These are phyloP conservation scores for Apodemia zela DNA, from an alignment of 2,888 invertebrate species.

Conservation along the genomic window DNA sequence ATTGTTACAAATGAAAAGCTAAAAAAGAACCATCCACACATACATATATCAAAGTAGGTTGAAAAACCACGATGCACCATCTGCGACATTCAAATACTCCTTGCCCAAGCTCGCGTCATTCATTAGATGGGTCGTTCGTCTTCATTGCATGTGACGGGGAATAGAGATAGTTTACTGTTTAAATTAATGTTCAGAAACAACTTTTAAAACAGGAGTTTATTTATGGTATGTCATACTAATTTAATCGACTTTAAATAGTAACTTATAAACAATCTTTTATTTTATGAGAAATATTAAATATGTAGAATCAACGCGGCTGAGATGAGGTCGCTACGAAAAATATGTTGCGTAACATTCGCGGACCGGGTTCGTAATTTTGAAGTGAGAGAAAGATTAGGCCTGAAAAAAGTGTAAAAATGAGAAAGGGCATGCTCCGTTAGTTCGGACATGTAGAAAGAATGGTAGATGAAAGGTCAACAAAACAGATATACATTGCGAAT, in stretches of 20 bases:
- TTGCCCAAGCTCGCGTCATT: constrained; percentile 49
- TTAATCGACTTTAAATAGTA: background rate
- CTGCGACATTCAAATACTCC: constrained; percentile 36
- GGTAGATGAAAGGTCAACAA: too few relatives aligned
- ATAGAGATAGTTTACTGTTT: constrained; percentile 55
- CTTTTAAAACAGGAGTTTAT: constrained; percentile 43
- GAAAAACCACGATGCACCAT: background rate
- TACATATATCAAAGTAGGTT: background rate
- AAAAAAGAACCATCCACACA: too few relatives aligned
- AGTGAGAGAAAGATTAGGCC: too few relatives aligned
- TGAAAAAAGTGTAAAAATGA: too few relatives aligned
- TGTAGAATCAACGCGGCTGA: too few relatives aligned
- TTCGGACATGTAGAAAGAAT: too few relatives aligned
- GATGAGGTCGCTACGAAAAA: too few relatives aligned
- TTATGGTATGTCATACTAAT: constrained; percentile 20
- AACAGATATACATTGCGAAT: too few relatives aligned
- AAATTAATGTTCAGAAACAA: constrained; percentile 49
- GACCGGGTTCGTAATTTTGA: too few relatives aligned
- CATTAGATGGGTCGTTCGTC: constrained; percentile 72
- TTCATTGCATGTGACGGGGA: constrained; percentile 71
- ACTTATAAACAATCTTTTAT: background rate
- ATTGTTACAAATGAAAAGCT: too few relatives aligned
- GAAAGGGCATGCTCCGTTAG: too few relatives aligned
- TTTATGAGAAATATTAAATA: background rate
- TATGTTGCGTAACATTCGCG: too few relatives aligned